Evolutionary conservation across 2,797 vertebrate genomes (phyloP), one percentile per base, ranked within the genome.

Genomic region (Lutjanus campechanus): DNA sequence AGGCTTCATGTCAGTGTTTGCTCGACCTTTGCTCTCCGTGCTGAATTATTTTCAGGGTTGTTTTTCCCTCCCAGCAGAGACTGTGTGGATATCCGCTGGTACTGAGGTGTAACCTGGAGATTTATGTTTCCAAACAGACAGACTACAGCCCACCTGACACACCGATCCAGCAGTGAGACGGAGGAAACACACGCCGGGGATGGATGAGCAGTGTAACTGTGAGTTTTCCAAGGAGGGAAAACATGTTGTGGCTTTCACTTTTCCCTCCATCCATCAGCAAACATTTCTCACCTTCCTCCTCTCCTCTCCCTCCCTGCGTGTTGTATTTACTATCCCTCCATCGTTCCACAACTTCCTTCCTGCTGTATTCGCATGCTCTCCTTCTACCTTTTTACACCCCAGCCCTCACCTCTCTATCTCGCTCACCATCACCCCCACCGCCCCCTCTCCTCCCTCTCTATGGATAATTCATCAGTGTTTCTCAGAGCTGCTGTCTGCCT

Each of bases 401-500:
- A 15, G 40, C 16, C 16, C 43, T 11, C 44, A n/a, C 55, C 73
- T 44, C 63, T 5, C 49, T 55, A 4, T 49, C 65, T 44, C 62
- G 50, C 22, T n/a, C 53, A 1, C 40, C 29, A 40, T 44, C 43
- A 7, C 22, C 58, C 17, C 54, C 19, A 25, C 25, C 25, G 16
- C 43, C 29, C 6, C 20, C 16, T 41, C 62, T 59, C 13, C 69
- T n/a, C 40, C 40, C 36, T 13, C 69, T 76, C 83, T 76, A 94
- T 95, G 93, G 94, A 95, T 95, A 95, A 95, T 95, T 95, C 93
- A 95, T 95, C 92, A 94, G 90, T 92, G 89, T 92, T 95, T 91
- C 92, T 92, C 90, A 89, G 90, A 87, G 89, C 88, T 82, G 87
- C 90, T 89, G 92, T 90, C 91, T 91, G 88, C 85, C 84, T 86